These are phyloP conservation scores for Anarrhichthys ocellatus DNA, from an alignment of 2,113 vertebrate genomes.

Conservation along the genomic window DNA sequence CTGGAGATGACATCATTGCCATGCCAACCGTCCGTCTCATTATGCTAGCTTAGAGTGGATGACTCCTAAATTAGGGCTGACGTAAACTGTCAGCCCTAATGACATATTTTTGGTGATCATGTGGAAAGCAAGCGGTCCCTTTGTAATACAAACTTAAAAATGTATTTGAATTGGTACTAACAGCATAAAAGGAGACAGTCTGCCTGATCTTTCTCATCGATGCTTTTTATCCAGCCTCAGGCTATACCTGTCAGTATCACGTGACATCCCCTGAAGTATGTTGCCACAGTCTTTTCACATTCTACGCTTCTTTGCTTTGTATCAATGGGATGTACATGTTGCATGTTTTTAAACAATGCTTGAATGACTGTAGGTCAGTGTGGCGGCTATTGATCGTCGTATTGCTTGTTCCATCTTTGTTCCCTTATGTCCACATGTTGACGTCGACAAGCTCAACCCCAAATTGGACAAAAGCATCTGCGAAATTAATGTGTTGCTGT, in stretches of 20 bases:
- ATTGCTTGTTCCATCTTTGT: not conserved
- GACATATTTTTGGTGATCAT: slow-evolving; percentile 27
- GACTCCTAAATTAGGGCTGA: slow-evolving; percentile 16
- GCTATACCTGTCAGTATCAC: not conserved
- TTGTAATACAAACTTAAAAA: not conserved
- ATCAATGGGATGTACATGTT: not conserved
- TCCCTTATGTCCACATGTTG: not conserved
- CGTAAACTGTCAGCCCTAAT: slow-evolving; percentile 19
- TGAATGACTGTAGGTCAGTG: not conserved
- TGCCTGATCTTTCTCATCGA: not conserved
- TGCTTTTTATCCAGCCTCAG: not conserved
- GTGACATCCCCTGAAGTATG: not conserved
- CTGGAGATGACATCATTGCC: slow-evolving; percentile 18
- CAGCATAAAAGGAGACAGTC: not conserved
- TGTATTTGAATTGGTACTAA: not conserved
- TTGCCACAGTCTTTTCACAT: not conserved
- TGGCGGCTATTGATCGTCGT: not conserved
- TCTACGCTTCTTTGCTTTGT: not conserved
- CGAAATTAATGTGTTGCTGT: not conserved
- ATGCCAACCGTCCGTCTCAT: slow-evolving; percentile 29
- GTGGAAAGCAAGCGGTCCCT: slow-evolving; percentile 19
- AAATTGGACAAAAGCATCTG: not conserved
- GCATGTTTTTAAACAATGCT: not conserved
- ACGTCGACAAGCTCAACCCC: not conserved
- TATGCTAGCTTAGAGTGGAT: slow-evolving; percentile 21